Percentiles rank a stretch among this genome's conserved stretches.
phyloP scores from a whole-genome alignment of 2,888 invertebrate species.

The Scaptomyza parva region DNA sequence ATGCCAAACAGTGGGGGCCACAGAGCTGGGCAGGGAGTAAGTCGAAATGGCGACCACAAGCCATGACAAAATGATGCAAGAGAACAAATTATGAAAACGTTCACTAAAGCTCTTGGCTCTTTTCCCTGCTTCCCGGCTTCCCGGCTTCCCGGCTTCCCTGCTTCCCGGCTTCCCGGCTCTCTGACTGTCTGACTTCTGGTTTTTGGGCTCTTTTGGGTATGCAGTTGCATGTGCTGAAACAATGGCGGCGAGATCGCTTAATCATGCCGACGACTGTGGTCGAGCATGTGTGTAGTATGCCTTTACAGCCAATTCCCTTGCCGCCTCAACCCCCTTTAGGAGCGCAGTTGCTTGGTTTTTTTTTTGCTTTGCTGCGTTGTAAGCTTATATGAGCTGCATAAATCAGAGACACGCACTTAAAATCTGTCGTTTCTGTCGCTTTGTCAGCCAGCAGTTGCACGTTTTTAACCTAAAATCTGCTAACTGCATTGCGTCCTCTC shows the following conservation, averaged over 20 bases:
- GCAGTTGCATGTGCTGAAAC: constrained; percentile 62
- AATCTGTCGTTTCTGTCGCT: constrained; percentile 45
- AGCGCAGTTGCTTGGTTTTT: constrained; percentile 14
- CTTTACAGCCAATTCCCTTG: too few species aligned
- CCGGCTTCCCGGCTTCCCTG: neutral
- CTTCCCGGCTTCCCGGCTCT: neutral
- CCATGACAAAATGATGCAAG: constrained; percentile 79
- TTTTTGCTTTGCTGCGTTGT: too few species aligned
- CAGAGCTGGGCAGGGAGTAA: constrained; percentile 5
- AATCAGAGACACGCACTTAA: constrained; percentile 68
- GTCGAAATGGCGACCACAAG: constrained; percentile 49
- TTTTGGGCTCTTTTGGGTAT: constrained; percentile 7
- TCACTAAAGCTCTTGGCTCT: constrained; percentile 4
- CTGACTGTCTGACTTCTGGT: neutral
- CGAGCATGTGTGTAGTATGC: constrained; percentile 69
- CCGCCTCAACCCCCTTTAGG: neutral
- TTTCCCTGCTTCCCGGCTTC: neutral
- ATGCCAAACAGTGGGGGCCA: constrained; percentile 46
- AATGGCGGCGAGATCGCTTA: constrained; percentile 82
- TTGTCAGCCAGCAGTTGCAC: constrained; percentile 46
- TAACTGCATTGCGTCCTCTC: constrained; percentile 54
- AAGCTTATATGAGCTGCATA: constrained; percentile 58
- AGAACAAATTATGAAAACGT: constrained; percentile 57
- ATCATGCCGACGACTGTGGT: constrained; percentile 77
- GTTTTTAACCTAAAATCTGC: constrained; percentile 52